phyloP scores from a whole-genome alignment of 2,797 vertebrate genomes.

The Argya squamiceps region DNA sequence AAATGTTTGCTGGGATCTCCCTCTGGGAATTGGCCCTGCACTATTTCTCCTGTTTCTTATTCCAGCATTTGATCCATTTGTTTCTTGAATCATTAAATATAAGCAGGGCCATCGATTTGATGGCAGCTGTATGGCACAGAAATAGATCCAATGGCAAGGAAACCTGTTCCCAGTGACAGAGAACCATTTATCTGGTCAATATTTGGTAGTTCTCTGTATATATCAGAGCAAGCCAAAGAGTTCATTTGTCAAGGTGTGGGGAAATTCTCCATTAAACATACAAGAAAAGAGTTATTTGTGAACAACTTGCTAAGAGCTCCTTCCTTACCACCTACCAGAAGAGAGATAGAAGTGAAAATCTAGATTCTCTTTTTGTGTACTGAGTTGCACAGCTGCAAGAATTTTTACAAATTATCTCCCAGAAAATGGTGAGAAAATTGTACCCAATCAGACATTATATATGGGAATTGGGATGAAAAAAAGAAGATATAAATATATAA shows the following conservation, averaged over 20 bases:
- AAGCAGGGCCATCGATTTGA: not conserved
- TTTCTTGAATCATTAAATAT: not conserved
- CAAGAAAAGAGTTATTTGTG: not conserved
- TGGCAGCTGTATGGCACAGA: not conserved
- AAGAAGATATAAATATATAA: too few relatives aligned
- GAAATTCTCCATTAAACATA: not conserved
- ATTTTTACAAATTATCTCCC: not conserved
- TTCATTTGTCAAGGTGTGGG: not conserved
- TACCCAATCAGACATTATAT: not conserved
- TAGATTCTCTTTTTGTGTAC: not conserved
- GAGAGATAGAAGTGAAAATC: not conserved
- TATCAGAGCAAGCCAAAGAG: not conserved
- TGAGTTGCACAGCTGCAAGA: not conserved
- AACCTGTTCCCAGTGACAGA: not conserved
- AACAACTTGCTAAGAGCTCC: not conserved
- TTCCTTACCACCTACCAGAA: not conserved
- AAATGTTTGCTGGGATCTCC: not conserved
- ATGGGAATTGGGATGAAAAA: not conserved
- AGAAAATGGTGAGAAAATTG: not conserved
- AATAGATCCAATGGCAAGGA: not conserved
- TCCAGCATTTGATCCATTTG: not conserved
- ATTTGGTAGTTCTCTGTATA: not conserved
- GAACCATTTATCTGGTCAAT: not conserved
- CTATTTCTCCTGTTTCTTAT: not conserved
- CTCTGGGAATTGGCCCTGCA: not conserved